Conservation (phyloP, 2,888 invertebrate species). For the Lagria hirta region DNA sequence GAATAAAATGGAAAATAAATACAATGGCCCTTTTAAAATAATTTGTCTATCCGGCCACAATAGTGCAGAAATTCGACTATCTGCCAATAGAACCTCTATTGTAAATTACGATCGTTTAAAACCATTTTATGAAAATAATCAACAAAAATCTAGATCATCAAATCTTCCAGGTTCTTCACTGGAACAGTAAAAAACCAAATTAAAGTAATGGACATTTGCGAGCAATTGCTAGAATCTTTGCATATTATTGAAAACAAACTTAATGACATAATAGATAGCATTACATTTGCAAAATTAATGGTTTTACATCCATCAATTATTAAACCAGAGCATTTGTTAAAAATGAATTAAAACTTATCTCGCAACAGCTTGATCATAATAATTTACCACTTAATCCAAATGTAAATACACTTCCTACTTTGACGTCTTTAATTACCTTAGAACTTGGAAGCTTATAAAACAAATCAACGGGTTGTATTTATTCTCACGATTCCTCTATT, state of each 20-base stretch:
- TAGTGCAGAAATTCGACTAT: too few relatives aligned
- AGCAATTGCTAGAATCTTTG: conserved; percentile 3
- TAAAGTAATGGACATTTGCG: conserved; percentile 1
- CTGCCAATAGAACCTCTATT: too few relatives aligned
- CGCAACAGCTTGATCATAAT: conserved; percentile 2
- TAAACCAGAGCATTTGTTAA: background rate
- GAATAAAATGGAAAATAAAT: too few relatives aligned
- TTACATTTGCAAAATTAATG: conserved; percentile 3
- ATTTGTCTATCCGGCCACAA: too few relatives aligned
- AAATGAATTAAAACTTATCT: too few relatives aligned
- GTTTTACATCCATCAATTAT: conserved; percentile 6
- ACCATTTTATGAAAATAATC: too few relatives aligned
- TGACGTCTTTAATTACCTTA: conserved; percentile 1
- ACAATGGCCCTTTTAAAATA: too few relatives aligned
- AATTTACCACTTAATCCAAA: conserved; percentile 5
- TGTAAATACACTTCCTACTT: background rate
- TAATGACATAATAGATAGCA: background rate
- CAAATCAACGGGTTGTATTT: conserved; percentile 1
- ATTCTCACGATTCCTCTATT: conserved; percentile 3
- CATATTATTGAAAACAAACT: background rate
- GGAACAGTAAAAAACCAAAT: too few relatives aligned
- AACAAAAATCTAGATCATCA: too few relatives aligned
- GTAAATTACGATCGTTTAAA: too few relatives aligned
- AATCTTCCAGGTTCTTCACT: too few relatives aligned
- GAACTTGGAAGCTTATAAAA: conserved; percentile 1